These are phyloP conservation scores for Pseudomyrmex cubaensis DNA, from an alignment of 1,140 invertebrate genomes.

Conservation along the genomic window DNA sequence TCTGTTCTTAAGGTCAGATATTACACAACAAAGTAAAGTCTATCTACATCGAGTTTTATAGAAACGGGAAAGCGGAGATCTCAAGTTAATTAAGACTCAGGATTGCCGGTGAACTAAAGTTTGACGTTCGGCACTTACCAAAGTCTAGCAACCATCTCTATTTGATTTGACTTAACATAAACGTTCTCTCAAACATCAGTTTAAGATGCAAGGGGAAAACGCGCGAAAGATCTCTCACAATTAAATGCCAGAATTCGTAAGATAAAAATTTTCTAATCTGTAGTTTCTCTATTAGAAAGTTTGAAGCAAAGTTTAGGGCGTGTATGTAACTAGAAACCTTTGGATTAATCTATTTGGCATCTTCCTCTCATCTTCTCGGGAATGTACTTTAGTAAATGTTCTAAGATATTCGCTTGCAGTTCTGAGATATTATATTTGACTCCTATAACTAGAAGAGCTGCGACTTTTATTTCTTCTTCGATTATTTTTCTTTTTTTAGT, in stretches of 20 bases:
- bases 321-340: neutral
- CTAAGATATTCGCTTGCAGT: neutral
- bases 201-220: neutral
- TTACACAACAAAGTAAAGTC: too few relatives aligned
- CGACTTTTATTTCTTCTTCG: too few relatives aligned
- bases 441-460: too few relatives aligned
- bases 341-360: neutral
- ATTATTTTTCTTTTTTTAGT: too few relatives aligned
- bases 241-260: slow-evolving; percentile 14
- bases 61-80: too few relatives aligned
- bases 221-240: neutral
- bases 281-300: neutral
- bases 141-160: neutral
- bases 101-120: neutral
- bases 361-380: neutral
- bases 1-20: too few relatives aligned
- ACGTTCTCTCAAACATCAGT: neutral
- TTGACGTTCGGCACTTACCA: neutral
- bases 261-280: neutral
- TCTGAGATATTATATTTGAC: too few relatives aligned
- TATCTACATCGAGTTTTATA: too few relatives aligned
- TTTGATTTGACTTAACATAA: neutral
- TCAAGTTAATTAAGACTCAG: slow-evolving; percentile 1
- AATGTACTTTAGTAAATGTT: slow-evolving; percentile 4
- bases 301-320: neutral